Evolutionary conservation across 2,888 invertebrate genomes (phyloP).

Genomic region (Lingula anatina): DNA sequence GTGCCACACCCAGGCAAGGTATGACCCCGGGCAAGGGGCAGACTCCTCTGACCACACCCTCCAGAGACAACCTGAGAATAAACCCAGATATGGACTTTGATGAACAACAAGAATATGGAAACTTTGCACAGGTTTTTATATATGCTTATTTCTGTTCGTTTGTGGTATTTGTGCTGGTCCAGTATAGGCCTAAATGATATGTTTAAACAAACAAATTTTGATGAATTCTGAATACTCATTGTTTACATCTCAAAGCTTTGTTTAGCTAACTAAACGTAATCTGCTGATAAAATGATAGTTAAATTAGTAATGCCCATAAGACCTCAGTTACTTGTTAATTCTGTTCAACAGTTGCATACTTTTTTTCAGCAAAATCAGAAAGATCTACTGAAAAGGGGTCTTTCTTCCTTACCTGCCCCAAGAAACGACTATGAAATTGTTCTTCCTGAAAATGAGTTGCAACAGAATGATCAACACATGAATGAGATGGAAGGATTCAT

Average conservation of each 20-base stretch:
- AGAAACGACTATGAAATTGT: slow-evolving; percentile 98
- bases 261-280: too few relatives aligned
- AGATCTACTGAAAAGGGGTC: slow-evolving; percentile 60
- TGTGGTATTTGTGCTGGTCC: too few relatives aligned
- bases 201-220: too few relatives aligned
- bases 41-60: slow-evolving; percentile 63
- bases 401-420: slow-evolving; percentile 80
- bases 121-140: too few relatives aligned
- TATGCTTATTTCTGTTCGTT: too few relatives aligned
- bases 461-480: slow-evolving; percentile 51
- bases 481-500: slow-evolving; percentile 56
- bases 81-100: slow-evolving; percentile 78
- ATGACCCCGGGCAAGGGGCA: slow-evolving; percentile 36
- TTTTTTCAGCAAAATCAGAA: slow-evolving; percentile 20
- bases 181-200: too few relatives aligned
- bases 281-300: too few relatives aligned
- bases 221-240: too few relatives aligned
- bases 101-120: slow-evolving; percentile 18
- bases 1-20: slow-evolving; percentile 25
- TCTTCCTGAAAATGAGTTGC: slow-evolving; percentile 74
- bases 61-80: slow-evolving; percentile 87
- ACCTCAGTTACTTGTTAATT: too few relatives aligned
- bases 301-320: too few relatives aligned
- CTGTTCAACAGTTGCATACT: too few relatives aligned
- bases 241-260: too few relatives aligned